A percentile compares a stretch with the other conserved stretches of the same genome.
phyloP scores from a whole-genome alignment of 2,113 vertebrate genomes.

The Reinhardtius hippoglossoides region DNA sequence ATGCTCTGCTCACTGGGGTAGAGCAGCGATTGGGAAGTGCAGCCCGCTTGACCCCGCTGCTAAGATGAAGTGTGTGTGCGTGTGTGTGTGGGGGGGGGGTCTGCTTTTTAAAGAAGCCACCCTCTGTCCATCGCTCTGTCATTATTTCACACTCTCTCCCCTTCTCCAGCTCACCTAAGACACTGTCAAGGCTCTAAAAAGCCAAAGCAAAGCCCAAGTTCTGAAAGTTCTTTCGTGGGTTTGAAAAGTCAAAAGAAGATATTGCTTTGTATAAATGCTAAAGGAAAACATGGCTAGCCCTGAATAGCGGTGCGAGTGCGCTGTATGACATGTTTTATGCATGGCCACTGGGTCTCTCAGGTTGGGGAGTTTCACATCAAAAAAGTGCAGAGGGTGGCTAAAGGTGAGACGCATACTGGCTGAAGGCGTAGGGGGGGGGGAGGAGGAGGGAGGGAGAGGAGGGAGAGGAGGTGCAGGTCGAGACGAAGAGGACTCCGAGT shows the following conservation, averaged over 20 bases:
- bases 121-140: slow-evolving; percentile 51
- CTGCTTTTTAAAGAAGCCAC: slow-evolving; percentile 63
- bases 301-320: slow-evolving; percentile 29
- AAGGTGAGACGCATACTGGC: slow-evolving; percentile 64
- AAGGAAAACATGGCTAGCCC: slow-evolving; percentile 63
- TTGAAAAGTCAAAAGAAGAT: slow-evolving; percentile 67
- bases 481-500: slow-evolving; percentile 33
- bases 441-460: slow-evolving; percentile 1
- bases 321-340: slow-evolving; percentile 77
- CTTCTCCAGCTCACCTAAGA: slow-evolving; percentile 41
- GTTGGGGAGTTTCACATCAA: slow-evolving; percentile 74
- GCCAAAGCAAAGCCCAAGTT: slow-evolving; percentile 57
- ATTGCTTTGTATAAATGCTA: slow-evolving; percentile 73
- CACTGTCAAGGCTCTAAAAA: slow-evolving; percentile 37
- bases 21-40: slow-evolving; percentile 66
- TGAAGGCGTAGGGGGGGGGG: slow-evolving; percentile 39
- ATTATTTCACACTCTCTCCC: slow-evolving; percentile 42
- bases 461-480: slow-evolving; percentile 15
- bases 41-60: slow-evolving; percentile 68
- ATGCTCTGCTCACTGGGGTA: slow-evolving; percentile 69
- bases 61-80: slow-evolving; percentile 25
- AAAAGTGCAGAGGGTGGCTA: slow-evolving; percentile 62
- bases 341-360: slow-evolving; percentile 69
- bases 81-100: slow-evolving; percentile 14
- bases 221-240: slow-evolving; percentile 65